Conservation (phyloP, 2,797 vertebrate species). For the Okamejei kenojei region DNA sequence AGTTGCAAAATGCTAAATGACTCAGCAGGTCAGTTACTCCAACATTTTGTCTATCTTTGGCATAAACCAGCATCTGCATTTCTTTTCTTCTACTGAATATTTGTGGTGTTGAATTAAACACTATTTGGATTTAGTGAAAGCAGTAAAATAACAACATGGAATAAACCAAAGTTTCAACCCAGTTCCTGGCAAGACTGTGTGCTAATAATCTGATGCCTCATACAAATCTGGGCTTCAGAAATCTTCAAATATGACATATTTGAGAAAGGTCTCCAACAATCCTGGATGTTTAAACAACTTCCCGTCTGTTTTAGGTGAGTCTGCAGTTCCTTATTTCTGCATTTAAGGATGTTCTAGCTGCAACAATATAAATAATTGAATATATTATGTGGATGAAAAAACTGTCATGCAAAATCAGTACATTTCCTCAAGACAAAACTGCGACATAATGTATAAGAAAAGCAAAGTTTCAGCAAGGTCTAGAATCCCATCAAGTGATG, state of each 20-base stretch:
- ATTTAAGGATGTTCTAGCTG: not conserved
- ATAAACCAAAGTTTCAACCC: not conserved
- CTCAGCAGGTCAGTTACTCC: no score
- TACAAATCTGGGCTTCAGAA: not conserved
- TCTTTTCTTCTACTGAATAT: no score
- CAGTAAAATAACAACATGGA: not conserved
- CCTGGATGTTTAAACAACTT: not conserved
- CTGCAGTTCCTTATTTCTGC: not conserved
- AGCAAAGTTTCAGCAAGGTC: not conserved
- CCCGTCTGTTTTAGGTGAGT: not conserved
- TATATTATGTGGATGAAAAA: not conserved
- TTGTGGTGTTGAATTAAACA: conserved; percentile 13
- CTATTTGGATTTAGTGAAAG: conserved; percentile 18
- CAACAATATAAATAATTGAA: not conserved
- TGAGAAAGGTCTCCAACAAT: not conserved
- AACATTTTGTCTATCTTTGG: no score
- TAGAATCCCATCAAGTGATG: not conserved
- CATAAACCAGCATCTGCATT: no score
- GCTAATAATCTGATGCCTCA: not conserved
- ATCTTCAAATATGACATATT: not conserved
- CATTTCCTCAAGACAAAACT: not conserved
- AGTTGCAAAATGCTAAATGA: no score
- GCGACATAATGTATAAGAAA: not conserved
- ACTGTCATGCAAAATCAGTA: not conserved
- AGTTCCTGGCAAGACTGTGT: no score